These are phyloP conservation scores for Amphiprion percula DNA, from an alignment of 2,113 vertebrate species.

Conservation along the genomic window DNA sequence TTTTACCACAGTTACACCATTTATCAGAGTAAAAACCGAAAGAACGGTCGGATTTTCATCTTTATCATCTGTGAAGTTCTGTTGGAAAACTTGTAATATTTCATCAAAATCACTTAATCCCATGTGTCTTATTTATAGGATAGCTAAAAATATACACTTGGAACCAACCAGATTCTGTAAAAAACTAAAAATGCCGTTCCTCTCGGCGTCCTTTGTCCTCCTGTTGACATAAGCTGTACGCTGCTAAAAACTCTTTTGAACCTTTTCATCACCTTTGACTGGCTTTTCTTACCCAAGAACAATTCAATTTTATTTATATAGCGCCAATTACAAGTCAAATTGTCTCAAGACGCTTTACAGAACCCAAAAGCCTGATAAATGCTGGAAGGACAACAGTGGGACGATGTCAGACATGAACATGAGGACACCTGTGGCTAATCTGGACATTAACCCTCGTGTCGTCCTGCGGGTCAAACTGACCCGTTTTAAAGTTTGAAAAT, in stretches of 20 bases:
- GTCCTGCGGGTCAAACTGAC: no score
- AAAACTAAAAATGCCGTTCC: not conserved
- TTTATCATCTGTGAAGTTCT: no score
- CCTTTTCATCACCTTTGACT: conserved; percentile 52
- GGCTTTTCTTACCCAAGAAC: not conserved
- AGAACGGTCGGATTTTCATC: no score
- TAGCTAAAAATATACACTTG: no score
- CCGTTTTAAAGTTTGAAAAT: no score
- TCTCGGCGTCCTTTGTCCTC: conserved; percentile 48
- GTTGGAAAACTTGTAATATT: no score
- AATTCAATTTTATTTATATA: not conserved
- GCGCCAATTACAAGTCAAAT: no score
- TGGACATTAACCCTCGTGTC: not conserved
- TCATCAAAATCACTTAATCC: no score
- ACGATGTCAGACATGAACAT: conserved; percentile 18
- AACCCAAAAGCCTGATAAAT: not conserved
- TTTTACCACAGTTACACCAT: not conserved
- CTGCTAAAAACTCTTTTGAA: conserved; percentile 40
- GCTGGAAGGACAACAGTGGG: not conserved
- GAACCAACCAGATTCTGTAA: no score
- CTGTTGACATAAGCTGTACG: conserved; percentile 55
- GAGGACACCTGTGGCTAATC: conserved; percentile 11
- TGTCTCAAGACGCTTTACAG: no score
- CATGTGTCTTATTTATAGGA: no score
- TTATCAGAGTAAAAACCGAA: no score